Evolutionary conservation across 2,113 vertebrate species (phyloP), one percentile per base, ranked within the genome.

Genomic region (Speoplatyrhinus poulsoni): DNA sequence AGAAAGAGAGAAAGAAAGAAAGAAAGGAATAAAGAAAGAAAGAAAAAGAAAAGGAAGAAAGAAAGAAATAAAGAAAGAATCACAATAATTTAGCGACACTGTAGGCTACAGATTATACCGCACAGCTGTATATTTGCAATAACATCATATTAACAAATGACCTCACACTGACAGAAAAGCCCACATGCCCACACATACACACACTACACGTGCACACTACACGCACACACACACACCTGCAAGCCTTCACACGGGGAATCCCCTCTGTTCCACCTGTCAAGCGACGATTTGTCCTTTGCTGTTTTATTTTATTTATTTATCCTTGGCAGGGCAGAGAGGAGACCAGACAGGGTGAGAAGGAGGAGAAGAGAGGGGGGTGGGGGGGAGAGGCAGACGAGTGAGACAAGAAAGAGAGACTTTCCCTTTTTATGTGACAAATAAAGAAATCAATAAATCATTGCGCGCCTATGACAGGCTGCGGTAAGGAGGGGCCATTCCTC

Each of bases 381-480:
- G 53, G 53, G 66, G 67, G 50, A 46, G 47, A 26, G 32, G 61
- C 19, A 69, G 57, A 52, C 59, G 12, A 49, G 47, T 10, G 46
- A 32, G 61, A 26, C 52, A 50, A 47, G 60, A n/a, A 50, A 41
- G 70, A 58, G 67, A 79, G 72, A 80, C 77, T 83, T 82, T 81
- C 74, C 69, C 61, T 81, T 88, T 91, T 88, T 84, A 79, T 90
- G 88, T 91, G 85, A 93, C 89, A 91, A 91, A 93, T 90, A 85
- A 88, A 92, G 82, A 90, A 90, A 92, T 92, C 90, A 91, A 93
- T 92, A 90, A 93, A 93, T 92, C 90, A 91, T 90, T 84, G 87
- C 60, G 73, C 66, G 78, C 82, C 72, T 85, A 84, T 90, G 86
- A 90, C 88, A 85, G 86, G 85, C 79, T 80, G 86, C 75, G 70